Percentiles rank a stretch among this genome's conserved stretches.
phyloP scores from a whole-genome alignment of 2,113 vertebrate genomes.

The Rhea pennata region DNA sequence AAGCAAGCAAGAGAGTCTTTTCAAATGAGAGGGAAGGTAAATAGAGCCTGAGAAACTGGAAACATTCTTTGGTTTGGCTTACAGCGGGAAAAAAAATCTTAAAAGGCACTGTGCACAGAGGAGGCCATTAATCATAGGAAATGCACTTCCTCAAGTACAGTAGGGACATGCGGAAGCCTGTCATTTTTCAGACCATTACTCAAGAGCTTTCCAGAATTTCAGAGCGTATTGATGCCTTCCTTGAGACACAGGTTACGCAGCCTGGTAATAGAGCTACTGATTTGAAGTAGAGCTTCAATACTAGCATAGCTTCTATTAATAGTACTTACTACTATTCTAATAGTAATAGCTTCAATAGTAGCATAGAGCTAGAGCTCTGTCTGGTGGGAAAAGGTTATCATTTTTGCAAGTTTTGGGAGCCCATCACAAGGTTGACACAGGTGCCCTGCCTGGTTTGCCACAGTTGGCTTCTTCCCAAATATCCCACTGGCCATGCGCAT shows the following conservation, averaged over 20 bases:
- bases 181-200: slow-evolving; percentile 9
- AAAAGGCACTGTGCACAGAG: slow-evolving; percentile 22
- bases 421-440: neutral
- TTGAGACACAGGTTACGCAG: neutral
- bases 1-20: slow-evolving; percentile 32
- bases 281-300: neutral
- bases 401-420: neutral
- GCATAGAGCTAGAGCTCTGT: neutral
- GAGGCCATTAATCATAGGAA: slow-evolving; percentile 43
- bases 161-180: slow-evolving; percentile 7
- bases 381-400: neutral
- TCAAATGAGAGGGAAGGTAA: slow-evolving; percentile 59
- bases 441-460: neutral
- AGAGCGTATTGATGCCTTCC: neutral
- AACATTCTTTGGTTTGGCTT: slow-evolving; percentile 63
- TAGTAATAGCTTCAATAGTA: too few relatives aligned
- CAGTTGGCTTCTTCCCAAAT: neutral
- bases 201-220: slow-evolving; percentile 22
- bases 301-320: too few relatives aligned
- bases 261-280: neutral
- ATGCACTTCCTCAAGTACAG: slow-evolving; percentile 32
- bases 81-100: slow-evolving; percentile 22
- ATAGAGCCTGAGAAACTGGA: slow-evolving; percentile 68
- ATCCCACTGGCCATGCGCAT: fast-evolving
- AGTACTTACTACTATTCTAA: too few relatives aligned